These are phyloP conservation scores for rabbit (Oryctolagus cuniculus) DNA, from an alignment of 2,113 vertebrate genomes.

Conservation along the genomic window DNA sequence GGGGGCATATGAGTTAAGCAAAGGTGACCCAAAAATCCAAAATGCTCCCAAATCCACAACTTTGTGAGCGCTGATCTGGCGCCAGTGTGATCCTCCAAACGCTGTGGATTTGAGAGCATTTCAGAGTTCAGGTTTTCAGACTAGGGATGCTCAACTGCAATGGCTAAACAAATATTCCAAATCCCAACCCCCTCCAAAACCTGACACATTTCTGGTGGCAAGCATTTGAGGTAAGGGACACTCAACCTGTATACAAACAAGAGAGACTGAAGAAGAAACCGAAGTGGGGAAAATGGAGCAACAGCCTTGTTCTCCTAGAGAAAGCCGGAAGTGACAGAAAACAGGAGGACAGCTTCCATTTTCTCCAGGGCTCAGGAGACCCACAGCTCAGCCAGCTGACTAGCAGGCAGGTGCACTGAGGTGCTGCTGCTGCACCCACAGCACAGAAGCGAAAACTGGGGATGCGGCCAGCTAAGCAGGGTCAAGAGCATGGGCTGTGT, in stretches of 20 bases:
- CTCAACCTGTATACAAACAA: too few species aligned
- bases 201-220: too few species aligned
- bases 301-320: not conserved
- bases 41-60: too few species aligned
- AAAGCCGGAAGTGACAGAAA: not conserved
- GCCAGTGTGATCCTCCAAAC: too few species aligned
- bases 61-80: too few species aligned
- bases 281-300: not conserved
- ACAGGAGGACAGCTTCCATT: not conserved
- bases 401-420: not conserved
- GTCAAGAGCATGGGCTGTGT: not conserved
- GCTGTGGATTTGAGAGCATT: too few species aligned
- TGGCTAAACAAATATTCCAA: too few species aligned
- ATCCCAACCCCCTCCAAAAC: too few species aligned
- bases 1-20: not conserved
- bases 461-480: not conserved
- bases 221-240: too few species aligned
- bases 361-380: not conserved
- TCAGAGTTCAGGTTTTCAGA: too few species aligned
- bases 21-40: too few species aligned
- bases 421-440: not conserved
- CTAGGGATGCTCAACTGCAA: too few species aligned
- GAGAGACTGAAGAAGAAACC: slow-evolving; percentile 9
- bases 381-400: not conserved
- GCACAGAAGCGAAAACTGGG: not conserved